Percentiles rank a stretch among this genome's conserved stretches.
These are phyloP conservation scores for Muscidifurax raptorellus DNA, from an alignment of 1,140 invertebrate species.

Conservation along the genomic window DNA sequence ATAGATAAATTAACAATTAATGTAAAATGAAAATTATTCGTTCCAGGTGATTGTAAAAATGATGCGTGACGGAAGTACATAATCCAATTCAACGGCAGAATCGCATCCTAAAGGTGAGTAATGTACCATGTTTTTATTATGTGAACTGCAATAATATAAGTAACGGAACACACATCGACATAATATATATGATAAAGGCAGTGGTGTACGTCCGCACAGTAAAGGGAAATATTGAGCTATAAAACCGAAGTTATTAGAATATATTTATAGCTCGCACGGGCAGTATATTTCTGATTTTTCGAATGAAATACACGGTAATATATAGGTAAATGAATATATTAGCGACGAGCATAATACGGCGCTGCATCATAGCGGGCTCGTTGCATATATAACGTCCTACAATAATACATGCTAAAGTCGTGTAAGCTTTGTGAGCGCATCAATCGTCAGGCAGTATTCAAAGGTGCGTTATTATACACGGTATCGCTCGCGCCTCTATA, in stretches of 20 bases:
- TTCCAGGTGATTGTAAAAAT: slow-evolving; percentile 22
- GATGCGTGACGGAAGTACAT: slow-evolving; percentile 3
- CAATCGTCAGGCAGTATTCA: neutral
- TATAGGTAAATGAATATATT: neutral
- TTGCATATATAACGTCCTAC: neutral
- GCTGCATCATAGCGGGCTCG: neutral
- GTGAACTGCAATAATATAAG: too few species aligned
- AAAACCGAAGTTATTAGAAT: too few species aligned
- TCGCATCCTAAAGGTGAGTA: neutral
- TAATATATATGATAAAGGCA: too few species aligned
- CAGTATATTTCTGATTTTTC: too few species aligned
- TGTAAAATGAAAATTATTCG: neutral
- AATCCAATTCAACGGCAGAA: neutral
- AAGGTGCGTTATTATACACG: neutral
- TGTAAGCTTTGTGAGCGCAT: neutral
- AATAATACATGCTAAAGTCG: neutral
- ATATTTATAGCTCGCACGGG: too few species aligned
- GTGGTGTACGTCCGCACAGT: too few species aligned
- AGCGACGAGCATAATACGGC: neutral
- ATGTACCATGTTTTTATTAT: too few species aligned
- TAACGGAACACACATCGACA: too few species aligned
- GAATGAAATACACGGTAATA: too few species aligned
- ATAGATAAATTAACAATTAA: too few species aligned
- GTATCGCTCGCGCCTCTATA: neutral
- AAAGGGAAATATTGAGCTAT: too few species aligned